Percentiles rank a stretch among this genome's conserved stretches.
Conservation (phyloP, 2,888 invertebrate species). For the Drosophila hamatofila region DNA sequence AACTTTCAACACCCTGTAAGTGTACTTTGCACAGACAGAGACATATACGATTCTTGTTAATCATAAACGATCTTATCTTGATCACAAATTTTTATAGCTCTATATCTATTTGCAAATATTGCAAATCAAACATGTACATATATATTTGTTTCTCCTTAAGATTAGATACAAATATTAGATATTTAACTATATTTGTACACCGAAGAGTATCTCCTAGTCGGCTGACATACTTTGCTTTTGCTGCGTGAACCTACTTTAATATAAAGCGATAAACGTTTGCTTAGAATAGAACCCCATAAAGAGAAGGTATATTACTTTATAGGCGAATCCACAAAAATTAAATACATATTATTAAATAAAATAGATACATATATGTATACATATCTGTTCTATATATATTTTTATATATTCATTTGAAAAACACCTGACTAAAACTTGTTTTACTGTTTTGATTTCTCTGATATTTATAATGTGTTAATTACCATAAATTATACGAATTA, state of each 20-base stretch:
- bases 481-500: constrained; percentile 13
- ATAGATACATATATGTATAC: neutral
- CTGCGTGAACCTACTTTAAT: neutral
- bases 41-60: neutral
- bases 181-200: neutral
- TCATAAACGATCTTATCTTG: neutral
- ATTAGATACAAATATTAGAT: neutral
- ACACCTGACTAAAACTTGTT: constrained; percentile 17
- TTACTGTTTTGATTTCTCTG: constrained; percentile 1
- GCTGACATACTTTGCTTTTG: neutral
- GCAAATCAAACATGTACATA: neutral
- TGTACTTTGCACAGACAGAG: neutral
- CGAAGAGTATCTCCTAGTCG: neutral
- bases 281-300: neutral
- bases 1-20: neutral
- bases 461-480: constrained; percentile 21
- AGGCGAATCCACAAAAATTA: neutral
- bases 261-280: neutral
- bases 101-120: neutral
- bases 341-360: neutral
- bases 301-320: too few species aligned
- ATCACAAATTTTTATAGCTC: neutral
- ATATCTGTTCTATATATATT: neutral
- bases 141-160: neutral
- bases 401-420: neutral